Base-by-base conservation (phyloP, 2,113 vertebrate species). In the Ameiurus melas region DNA sequence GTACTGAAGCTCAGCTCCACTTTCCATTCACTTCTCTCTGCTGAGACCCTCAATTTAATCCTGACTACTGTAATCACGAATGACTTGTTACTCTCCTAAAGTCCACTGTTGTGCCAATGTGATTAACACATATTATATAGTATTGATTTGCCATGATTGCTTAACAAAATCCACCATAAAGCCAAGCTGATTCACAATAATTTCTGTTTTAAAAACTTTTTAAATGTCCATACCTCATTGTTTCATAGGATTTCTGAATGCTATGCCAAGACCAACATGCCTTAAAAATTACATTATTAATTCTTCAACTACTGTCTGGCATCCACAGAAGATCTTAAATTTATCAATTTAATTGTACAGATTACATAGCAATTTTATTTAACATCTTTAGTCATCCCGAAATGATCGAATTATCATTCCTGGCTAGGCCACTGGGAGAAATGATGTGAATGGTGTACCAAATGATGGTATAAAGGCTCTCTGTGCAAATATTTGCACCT, bases 121-220 rank as follows among this genome's bases (percentile, higher is more conserved):
- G 86, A 91, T 88, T 90, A 90, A 84, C 80, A 84, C 27, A 39
- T 47, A 6, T 47, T 7, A 0, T 39, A 22, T 22, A 22, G 39
- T 77, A 51, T 7, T 77, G 73, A 77, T 77, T 27, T 10, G 0
- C 8, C 6, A 1, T 73, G 19, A 39, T 7, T 17, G 30, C 30
- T 36, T 71, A 33, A 16, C 5, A 71, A 22, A 43, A 43, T 73
- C 19, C 71, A 73, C 19, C 16, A 70, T 7, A 7, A 19, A 36
- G 68, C n/a, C n/a, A 6, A 33, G 6, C 4, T 14, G 20, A 39
- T 73, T 10, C 33, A 39, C 19, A 39, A 73, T 43, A 43, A 20
- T 73, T 71, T 4, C 30, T 33, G 20, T 43, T 43, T 20, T 19
- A 8, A 5, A 10, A 22, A 39, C 2, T 17, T 71, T 17, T 36